Percentiles rank a stretch among this genome's conserved stretches.
Evolutionary conservation across 2,797 vertebrate genomes (phyloP).

Genomic region (Chelon labrosus): DNA sequence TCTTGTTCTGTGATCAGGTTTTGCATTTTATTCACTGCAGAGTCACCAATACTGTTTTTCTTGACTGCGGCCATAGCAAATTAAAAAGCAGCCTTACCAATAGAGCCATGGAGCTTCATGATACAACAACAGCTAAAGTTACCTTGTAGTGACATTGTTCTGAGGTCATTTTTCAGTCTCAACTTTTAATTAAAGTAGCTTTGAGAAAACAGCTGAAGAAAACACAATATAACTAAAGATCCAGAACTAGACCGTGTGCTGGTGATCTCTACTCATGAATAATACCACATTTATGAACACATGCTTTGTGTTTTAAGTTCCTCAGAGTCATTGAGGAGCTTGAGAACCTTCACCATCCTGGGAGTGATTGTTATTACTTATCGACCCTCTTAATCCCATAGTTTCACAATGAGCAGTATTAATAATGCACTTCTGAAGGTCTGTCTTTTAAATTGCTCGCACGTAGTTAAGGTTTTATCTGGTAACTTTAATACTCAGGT

Average conservation of each 20-base stretch:
- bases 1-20: slow-evolving; percentile 2
- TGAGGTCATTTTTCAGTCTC: background rate
- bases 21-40: background rate
- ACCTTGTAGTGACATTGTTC: background rate
- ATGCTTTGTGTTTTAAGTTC: background rate
- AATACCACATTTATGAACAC: background rate
- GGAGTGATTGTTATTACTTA: background rate
- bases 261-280: background rate
- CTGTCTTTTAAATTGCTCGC: background rate
- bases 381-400: background rate
- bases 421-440: background rate
- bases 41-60: background rate
- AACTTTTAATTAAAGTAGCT: no score
- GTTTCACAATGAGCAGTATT: background rate
- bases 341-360: background rate
- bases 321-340: background rate
- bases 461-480: no score
- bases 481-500: no score
- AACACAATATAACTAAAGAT: no score
- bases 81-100: no score
- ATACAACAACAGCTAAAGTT: background rate
- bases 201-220: no score
- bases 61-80: no score
- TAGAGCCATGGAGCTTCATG: background rate
- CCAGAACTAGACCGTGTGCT: no score